Evolutionary conservation across 2,797 vertebrate species (phyloP), one percentile per base, ranked within the genome.

Genomic region (Pachyuromys duprasi): DNA sequence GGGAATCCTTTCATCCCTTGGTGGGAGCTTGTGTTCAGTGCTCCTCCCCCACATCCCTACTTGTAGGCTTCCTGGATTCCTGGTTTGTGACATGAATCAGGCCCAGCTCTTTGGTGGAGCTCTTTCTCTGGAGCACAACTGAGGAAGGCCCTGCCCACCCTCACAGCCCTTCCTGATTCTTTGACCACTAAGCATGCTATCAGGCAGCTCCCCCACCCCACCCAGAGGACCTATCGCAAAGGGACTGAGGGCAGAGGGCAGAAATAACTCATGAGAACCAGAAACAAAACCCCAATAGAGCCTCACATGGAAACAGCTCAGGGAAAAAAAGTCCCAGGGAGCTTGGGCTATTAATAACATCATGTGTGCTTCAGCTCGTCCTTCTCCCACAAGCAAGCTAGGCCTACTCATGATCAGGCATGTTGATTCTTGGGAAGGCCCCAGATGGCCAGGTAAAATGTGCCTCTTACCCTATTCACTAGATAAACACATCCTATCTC

Each of bases 211-310:
- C 83, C 94, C 97, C 72, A 96, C 82, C 91, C 78, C 7, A 81
- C 31, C 78, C 95, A 97, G 89, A 0, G 92, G 96, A 97, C 88
- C 62, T 84, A 96, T 83, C 13, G 39, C 89, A 97, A 93, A 97
- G 98, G 95, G 83, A 91, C 95, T 87, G 96, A 97, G 80, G 67
- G 91, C 96, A 94, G 84, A 96, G 95, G 74, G 62, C 96, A 98
- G 97, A 98, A 98, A 99, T 98, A 98, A 98, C 97, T 98, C 92
- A 0, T 98, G 98, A 98, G 98, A 98, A 98, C 97, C 70, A 83
- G 96, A 97, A 96, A 81, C 90, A 95, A 98, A 93, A 57, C 93
- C 81, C 88, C 70, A 65, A 1, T 95, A 86, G 94, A 97, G 90
- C 76, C 91, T 89, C 96, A 92, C 91, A 97, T 97, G 96, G 94